Conservation (phyloP, 1,140 invertebrate species). For the Drosophila nigrodunni region DNA sequence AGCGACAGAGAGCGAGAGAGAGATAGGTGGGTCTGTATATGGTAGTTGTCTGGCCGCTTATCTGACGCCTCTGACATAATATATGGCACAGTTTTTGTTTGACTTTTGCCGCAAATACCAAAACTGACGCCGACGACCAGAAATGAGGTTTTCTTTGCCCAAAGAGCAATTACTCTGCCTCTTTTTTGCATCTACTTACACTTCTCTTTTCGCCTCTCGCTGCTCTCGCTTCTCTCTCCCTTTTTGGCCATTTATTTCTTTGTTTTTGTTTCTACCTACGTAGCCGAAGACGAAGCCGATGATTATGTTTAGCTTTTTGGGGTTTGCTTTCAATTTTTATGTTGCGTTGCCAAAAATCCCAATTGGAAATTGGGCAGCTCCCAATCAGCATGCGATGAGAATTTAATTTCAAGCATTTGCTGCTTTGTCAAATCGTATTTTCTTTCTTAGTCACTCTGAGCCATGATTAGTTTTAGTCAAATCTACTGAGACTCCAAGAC, state of each 20-base stretch:
- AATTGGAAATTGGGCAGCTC: constrained; percentile 26
- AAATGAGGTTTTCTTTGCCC: constrained; percentile 50
- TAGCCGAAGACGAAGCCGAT: constrained; percentile 45
- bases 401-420: constrained; percentile 39
- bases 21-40: constrained; percentile 4
- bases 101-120: constrained; percentile 55
- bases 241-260: not conserved
- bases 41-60: constrained; percentile 61
- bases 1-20: not conserved
- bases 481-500: constrained; percentile 1
- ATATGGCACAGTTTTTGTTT: constrained; percentile 72
- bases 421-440: constrained; percentile 23
- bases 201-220: not conserved
- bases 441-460: constrained; percentile 41
- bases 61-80: constrained; percentile 80
- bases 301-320: constrained; percentile 43
- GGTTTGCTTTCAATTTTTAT: constrained; percentile 60
- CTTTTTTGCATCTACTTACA: not conserved
- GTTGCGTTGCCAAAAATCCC: constrained; percentile 44
- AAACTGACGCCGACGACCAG: constrained; percentile 17
- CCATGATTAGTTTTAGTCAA: constrained; percentile 34
- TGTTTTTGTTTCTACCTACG: constrained; percentile 40
- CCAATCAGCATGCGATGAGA: constrained; percentile 19
- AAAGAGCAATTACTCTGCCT: constrained; percentile 60
- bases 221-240: not conserved